phyloP scores from a whole-genome alignment of 2,113 vertebrate species.

The Progne subis region DNA sequence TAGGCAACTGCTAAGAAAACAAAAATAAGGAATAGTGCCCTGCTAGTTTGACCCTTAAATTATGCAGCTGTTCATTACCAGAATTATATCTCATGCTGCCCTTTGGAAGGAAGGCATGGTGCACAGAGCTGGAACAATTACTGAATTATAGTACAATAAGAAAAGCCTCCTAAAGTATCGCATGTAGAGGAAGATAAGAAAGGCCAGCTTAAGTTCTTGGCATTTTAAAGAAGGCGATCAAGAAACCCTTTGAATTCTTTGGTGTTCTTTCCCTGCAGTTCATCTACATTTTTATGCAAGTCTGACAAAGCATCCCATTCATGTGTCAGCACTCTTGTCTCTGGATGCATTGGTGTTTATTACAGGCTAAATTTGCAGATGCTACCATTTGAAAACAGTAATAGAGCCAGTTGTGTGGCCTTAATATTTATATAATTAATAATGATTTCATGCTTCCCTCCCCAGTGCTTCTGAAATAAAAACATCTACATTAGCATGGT shows the following conservation, averaged over 20 bases:
- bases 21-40: conserved; percentile 68
- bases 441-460: conserved; percentile 48
- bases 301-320: conserved; percentile 79
- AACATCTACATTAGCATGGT: conserved; percentile 5
- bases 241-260: conserved; percentile 77
- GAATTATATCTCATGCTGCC: conserved; percentile 75
- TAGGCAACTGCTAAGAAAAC: conserved; percentile 72
- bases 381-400: conserved; percentile 53
- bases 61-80: conserved; percentile 80
- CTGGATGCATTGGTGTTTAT: conserved; percentile 68
- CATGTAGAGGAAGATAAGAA: conserved; percentile 78
- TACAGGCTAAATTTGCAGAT: conserved; percentile 72
- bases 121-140: conserved; percentile 78
- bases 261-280: conserved; percentile 63
- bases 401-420: conserved; percentile 21
- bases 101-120: conserved; percentile 75
- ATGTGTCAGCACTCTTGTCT: conserved; percentile 65
- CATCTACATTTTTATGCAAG: conserved; percentile 78
- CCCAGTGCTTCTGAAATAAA: conserved; percentile 52
- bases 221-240: conserved; percentile 82
- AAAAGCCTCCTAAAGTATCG: conserved; percentile 78
- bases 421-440: conserved; percentile 59
- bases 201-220: conserved; percentile 80
- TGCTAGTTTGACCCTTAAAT: conserved; percentile 73
- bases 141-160: conserved; percentile 80